These are phyloP conservation scores for Philonicus albiceps DNA, from an alignment of 2,888 invertebrate species.

Conservation along the genomic window DNA sequence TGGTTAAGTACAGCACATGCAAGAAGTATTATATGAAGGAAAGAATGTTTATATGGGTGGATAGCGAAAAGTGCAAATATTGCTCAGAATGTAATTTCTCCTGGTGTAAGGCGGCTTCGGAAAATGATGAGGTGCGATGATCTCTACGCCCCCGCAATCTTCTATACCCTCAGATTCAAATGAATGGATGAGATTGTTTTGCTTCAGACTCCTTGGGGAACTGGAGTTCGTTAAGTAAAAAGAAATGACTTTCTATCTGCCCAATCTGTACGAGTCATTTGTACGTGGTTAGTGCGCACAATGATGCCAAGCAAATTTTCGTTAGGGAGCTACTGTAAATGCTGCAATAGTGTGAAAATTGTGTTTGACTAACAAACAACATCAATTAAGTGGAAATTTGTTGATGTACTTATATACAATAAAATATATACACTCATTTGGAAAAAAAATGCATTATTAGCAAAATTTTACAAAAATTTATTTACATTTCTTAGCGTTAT, in stretches of 20 bases:
- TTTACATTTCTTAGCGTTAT: too few species aligned
- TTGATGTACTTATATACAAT: too few species aligned
- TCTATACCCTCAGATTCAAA: slow-evolving; percentile 5
- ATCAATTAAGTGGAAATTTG: neutral
- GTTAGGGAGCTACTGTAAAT: neutral
- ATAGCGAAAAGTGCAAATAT: neutral
- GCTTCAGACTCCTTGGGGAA: slow-evolving; percentile 54
- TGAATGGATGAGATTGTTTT: slow-evolving; percentile 41
- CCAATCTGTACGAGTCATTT: slow-evolving; percentile 12
- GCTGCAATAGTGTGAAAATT: neutral
- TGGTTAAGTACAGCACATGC: neutral
- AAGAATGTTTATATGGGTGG: neutral
- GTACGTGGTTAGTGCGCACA: slow-evolving; percentile 10
- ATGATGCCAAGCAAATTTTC: neutral
- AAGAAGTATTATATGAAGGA: neutral
- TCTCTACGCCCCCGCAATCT: slow-evolving; percentile 27
- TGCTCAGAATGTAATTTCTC: slow-evolving; percentile 26
- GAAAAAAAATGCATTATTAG: too few species aligned
- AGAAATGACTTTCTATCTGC: slow-evolving; percentile 55
- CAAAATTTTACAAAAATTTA: too few species aligned
- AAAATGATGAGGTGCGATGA: slow-evolving; percentile 37
- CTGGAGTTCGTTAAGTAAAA: slow-evolving; percentile 60
- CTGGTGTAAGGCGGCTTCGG: neutral
- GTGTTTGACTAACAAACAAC: neutral
- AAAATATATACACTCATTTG: too few species aligned